Evolutionary conservation across 2,113 vertebrate species (phyloP).

Genomic region (Semnornis frantzii): DNA sequence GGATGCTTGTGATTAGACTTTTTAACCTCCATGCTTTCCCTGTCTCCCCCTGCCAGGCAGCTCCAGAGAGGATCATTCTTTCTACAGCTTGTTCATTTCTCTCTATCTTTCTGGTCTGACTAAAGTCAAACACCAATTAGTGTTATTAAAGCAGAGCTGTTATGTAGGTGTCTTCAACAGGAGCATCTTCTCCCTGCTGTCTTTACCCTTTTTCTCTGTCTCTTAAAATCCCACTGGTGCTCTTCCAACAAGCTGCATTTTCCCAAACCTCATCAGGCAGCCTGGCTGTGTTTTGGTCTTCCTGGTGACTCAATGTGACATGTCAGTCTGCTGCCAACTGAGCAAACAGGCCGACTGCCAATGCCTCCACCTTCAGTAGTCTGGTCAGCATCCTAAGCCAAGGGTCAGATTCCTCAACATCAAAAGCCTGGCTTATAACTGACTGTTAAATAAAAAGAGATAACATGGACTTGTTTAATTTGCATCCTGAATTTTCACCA

Average conservation of each 20-base stretch:
- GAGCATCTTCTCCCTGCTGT: constrained; percentile 3
- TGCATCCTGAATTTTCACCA: neutral
- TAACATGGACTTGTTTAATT: neutral
- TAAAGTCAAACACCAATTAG: constrained; percentile 55
- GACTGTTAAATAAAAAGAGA: neutral
- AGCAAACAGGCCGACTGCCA: constrained; percentile 7
- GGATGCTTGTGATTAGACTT: constrained; percentile 62
- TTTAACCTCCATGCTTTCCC: constrained; percentile 53
- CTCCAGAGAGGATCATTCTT: constrained; percentile 28
- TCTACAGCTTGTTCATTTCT: constrained; percentile 46
- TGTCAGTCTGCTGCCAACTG: neutral
- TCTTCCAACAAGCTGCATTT: neutral
- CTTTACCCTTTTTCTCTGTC: neutral
- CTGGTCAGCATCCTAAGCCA: neutral
- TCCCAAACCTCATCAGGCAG: neutral
- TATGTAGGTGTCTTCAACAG: neutral
- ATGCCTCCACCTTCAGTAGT: neutral
- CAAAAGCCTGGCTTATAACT: neutral
- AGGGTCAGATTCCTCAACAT: neutral
- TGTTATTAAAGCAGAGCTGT: constrained; percentile 26
- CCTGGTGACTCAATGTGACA: neutral
- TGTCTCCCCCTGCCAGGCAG: constrained; percentile 27
- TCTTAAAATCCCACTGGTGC: neutral
- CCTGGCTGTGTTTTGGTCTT: neutral
- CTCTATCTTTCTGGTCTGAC: constrained; percentile 28